Percentiles rank a stretch among this genome's conserved stretches.
phyloP scores from a whole-genome alignment of 1,140 invertebrate species.

The Aplysia californica region DNA sequence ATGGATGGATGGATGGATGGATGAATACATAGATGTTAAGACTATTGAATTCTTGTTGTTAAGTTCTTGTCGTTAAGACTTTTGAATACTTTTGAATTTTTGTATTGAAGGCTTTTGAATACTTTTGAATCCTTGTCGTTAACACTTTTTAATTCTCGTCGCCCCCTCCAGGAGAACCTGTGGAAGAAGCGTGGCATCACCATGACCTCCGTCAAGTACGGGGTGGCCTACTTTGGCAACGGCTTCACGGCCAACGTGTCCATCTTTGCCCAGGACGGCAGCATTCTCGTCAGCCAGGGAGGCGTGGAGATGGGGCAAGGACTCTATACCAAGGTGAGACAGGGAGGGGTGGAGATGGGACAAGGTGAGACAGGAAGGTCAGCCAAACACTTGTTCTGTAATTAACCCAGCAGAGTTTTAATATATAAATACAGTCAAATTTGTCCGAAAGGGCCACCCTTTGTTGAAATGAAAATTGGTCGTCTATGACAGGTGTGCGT shows the following conservation, averaged over 20 bases:
- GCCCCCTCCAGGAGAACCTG: constrained; percentile 28
- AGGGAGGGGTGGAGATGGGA: no score
- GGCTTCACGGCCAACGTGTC: constrained; percentile 76
- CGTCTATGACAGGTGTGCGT: neutral
- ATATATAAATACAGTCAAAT: neutral
- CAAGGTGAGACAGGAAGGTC: no score
- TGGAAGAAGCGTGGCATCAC: constrained; percentile 45
- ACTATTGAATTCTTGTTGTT: neutral
- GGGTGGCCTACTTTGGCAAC: constrained; percentile 11
- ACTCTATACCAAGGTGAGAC: constrained; percentile 76
- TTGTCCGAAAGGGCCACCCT: neutral
- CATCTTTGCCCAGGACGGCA: constrained; percentile 78
- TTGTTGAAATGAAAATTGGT: neutral
- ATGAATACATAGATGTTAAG: neutral
- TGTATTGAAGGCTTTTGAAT: neutral
- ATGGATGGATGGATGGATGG: no score
- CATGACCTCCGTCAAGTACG: constrained; percentile 43
- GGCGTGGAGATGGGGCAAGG: constrained; percentile 91
- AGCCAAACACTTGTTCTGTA: neutral
- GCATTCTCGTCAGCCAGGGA: constrained; percentile 80
- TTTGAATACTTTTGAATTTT: neutral
- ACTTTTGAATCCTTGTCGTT: neutral
- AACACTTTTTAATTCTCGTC: neutral
- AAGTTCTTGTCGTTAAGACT: neutral
- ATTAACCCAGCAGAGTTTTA: neutral